phyloP scores from a whole-genome alignment of 2,888 invertebrate species.

The Patella depressa region DNA sequence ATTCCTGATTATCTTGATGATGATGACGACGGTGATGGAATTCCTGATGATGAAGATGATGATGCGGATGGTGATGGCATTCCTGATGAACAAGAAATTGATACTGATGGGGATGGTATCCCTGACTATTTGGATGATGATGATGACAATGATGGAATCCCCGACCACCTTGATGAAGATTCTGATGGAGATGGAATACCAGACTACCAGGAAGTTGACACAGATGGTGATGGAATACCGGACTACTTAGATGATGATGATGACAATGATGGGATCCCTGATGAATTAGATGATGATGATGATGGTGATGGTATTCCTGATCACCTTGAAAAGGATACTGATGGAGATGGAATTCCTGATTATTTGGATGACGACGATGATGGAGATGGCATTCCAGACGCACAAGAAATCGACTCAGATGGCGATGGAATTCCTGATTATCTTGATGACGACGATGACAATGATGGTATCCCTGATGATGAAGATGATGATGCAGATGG shows the following conservation, averaged over 20 bases:
- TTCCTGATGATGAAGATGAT: constrained; percentile 59
- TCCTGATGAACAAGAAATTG: constrained; percentile 52
- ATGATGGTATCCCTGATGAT: constrained; percentile 57
- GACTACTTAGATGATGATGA: constrained; percentile 51
- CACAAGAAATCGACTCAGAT: constrained; percentile 49
- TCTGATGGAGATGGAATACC: constrained; percentile 64
- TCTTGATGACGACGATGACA: constrained; percentile 45
- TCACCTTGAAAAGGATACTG: constrained; percentile 52
- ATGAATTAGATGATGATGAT: constrained; percentile 47
- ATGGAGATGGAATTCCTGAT: constrained; percentile 63
- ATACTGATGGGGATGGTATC: constrained; percentile 55
- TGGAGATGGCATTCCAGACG: constrained; percentile 50
- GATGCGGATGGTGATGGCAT: constrained; percentile 62
- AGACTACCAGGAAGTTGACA: constrained; percentile 56
- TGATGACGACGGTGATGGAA: constrained; percentile 62
- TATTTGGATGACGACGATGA: constrained; percentile 57
- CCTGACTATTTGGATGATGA: constrained; percentile 53
- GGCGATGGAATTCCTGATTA: constrained; percentile 60
- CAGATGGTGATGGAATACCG: constrained; percentile 61
- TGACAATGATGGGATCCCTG: constrained; percentile 56
- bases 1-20: constrained; percentile 55
- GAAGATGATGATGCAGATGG: constrained; percentile 60
- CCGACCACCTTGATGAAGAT: constrained; percentile 50
- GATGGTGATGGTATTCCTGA: constrained; percentile 68
- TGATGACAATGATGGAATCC: constrained; percentile 53